Conservation (phyloP, 2,888 invertebrate genomes). For the Chalcis sispes region DNA sequence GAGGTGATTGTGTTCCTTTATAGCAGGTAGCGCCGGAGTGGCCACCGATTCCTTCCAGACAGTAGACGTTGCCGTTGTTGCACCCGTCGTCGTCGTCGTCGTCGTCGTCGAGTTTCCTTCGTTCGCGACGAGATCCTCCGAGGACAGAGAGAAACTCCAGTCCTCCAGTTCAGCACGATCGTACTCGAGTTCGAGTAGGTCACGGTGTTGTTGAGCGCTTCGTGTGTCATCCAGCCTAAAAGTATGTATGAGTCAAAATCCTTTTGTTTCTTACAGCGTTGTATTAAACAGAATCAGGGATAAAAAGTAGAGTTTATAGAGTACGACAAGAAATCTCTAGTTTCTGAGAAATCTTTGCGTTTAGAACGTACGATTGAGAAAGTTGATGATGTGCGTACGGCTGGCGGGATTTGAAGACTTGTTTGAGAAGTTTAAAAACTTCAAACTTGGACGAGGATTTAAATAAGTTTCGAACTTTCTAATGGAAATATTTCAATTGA, state of each 20-base stretch:
- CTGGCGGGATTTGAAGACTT: not conserved
- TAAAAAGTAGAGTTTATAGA: not conserved
- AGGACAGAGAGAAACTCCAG: conserved; percentile 86
- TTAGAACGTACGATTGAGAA: too few relatives aligned
- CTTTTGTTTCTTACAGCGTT: too few relatives aligned
- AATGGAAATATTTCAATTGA: not conserved
- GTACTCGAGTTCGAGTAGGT: conserved; percentile 84
- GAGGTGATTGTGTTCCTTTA: conserved; percentile 84
- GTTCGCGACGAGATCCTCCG: conserved; percentile 81
- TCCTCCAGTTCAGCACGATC: conserved; percentile 87
- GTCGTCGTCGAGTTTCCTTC: conserved; percentile 59
- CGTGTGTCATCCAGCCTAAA: conserved; percentile 83
- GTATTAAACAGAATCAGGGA: not conserved
- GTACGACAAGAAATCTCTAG: too few relatives aligned
- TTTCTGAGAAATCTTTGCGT: too few relatives aligned
- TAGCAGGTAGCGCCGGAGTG: conserved; percentile 82
- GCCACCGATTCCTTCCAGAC: conserved; percentile 62
- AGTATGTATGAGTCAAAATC: not conserved
- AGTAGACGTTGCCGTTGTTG: conserved; percentile 77
- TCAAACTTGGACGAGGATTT: not conserved
- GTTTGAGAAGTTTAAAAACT: not conserved
- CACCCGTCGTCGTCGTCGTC: conserved; percentile 62
- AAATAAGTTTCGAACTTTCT: not conserved
- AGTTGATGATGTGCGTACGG: not conserved
- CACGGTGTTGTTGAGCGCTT: conserved; percentile 83